Base-by-base conservation (phyloP, 2,797 vertebrate genomes). In the Vultur gryphus region DNA sequence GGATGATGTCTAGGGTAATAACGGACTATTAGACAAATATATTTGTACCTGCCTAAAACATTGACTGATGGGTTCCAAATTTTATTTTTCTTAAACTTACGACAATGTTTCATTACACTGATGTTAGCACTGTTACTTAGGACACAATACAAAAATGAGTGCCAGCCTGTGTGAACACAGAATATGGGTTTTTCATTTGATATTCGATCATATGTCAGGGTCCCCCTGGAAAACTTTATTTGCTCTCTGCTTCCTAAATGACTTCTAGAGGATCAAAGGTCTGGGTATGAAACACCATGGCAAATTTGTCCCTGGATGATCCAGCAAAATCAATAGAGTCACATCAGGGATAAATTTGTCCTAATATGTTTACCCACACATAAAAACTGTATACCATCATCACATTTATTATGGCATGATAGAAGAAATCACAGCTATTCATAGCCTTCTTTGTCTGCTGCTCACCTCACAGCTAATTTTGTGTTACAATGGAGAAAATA, bases 381-480 rank as follows among this genome's bases (percentile, higher is more conserved):
- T 86, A 83, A 91, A 90, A 92, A 43, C 57, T 57, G 7, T 54
- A 51, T 65, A 54, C 12, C 28, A 66, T 86, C 61, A 81, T 75
- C 51, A 78, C 16, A 72, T 87, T 90, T 95, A 57, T 85, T 93
- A 58, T 72, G 16, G 11, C 11, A 48, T 35, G 39, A 69, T 52
- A 81, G 16, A 82, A 93, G 62, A 95, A 91, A 91, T 91, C 49
- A 88, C 46, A 71, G 69, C 33, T 75, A 84, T 91, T 96, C 76
- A 75, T 37, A 61, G 23, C 18, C 14, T 1, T 37, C 43, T 94
- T 84, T 89, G 61, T 92, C 64, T 86, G 18, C 28, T 28, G 44
- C 41, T 75, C 19, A 57, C 11, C 26, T 11, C 29, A 37, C 21
- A 87, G 31, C 5, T 80, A 58, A 77, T 85, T 93, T 81, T 80